phyloP scores from a whole-genome alignment of 2,113 vertebrate genomes.

The Anser cygnoides region DNA sequence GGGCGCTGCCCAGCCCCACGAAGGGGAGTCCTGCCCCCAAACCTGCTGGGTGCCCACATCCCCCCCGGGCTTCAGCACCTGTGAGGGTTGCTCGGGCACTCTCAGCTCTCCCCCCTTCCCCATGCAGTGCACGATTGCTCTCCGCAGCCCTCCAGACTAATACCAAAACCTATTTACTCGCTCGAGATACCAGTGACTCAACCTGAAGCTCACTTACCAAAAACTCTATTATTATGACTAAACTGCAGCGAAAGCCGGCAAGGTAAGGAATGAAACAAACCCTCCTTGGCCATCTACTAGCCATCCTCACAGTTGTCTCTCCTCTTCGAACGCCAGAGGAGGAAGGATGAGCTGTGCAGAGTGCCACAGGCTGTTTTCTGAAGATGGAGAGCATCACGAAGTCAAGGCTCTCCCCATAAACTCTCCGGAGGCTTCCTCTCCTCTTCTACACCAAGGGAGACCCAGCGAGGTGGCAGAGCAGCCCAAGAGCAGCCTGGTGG shows the following conservation, averaged over 20 bases:
- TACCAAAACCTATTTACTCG: slow-evolving; percentile 36
- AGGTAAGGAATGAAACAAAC: slow-evolving; percentile 30
- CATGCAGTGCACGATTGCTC: background rate
- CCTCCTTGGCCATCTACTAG: slow-evolving; percentile 27
- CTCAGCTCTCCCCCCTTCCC: background rate
- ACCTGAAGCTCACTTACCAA: slow-evolving; percentile 50
- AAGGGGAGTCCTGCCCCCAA: background rate
- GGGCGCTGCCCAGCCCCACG: background rate
- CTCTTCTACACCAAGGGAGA: background rate
- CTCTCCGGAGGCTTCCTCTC: background rate
- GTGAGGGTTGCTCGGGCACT: background rate
- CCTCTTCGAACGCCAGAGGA: slow-evolving; percentile 8
- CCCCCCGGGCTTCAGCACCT: background rate
- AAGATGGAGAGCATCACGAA: background rate
- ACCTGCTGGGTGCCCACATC: background rate
- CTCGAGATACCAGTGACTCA: slow-evolving; percentile 51
- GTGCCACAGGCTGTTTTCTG: background rate
- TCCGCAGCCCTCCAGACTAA: slow-evolving; percentile 1
- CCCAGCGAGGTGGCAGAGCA: rapidly evolving
- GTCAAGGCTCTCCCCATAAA: background rate
- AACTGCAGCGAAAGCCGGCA: slow-evolving; percentile 57
- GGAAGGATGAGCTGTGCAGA: background rate
- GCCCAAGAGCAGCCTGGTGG: background rate
- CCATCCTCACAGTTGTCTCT: slow-evolving; percentile 15
- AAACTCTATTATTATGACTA: slow-evolving; percentile 59